Evolutionary conservation across 2,113 vertebrate species (phyloP).

Genomic region (Pelmatolapia mariae): DNA sequence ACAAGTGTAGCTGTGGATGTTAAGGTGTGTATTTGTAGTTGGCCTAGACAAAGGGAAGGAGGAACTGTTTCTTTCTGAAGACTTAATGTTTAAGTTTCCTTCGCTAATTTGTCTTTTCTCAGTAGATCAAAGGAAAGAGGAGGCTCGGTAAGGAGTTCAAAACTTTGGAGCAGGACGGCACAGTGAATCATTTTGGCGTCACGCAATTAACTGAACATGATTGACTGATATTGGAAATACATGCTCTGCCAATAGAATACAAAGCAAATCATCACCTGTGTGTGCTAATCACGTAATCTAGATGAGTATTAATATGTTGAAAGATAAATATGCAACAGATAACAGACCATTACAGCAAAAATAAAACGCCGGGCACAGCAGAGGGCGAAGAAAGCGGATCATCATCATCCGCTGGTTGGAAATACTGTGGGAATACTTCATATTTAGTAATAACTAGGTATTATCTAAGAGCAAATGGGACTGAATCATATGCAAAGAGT

Average conservation of each 20-base stretch:
- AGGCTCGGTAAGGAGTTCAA: background rate
- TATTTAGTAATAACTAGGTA: background rate
- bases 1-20: background rate
- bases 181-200: background rate
- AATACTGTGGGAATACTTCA: background rate
- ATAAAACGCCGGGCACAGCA: background rate
- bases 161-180: background rate
- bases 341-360: background rate
- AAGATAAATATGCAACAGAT: background rate
- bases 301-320: background rate
- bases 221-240: background rate
- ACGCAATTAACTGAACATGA: background rate
- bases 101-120: background rate
- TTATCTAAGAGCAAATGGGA: background rate
- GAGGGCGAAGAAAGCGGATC: background rate
- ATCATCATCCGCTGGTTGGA: background rate
- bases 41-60: background rate
- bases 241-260: background rate
- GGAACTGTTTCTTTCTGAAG: background rate
- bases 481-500: background rate
- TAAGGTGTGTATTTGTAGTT: background rate
- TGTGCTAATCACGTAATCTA: background rate
- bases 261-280: background rate
- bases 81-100: background rate
- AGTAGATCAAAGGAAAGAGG: background rate